phyloP scores from a whole-genome alignment of 2,888 invertebrate species.

The Augiades crinisus region DNA sequence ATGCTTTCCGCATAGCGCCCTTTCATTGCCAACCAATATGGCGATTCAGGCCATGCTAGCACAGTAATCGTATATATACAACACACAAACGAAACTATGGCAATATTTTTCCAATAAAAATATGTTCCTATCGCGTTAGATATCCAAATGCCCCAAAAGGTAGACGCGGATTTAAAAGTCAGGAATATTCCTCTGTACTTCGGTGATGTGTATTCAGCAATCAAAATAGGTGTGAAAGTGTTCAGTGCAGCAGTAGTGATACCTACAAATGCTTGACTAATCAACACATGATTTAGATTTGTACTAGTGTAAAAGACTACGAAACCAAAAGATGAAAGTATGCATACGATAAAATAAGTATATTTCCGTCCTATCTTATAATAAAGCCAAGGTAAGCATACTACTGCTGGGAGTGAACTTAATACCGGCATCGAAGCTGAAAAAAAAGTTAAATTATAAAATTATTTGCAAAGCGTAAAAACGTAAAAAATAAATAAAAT shows the following conservation, averaged over 20 bases:
- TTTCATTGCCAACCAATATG: conserved; percentile 46
- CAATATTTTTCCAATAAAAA: conserved; percentile 49
- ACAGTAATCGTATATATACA: conserved; percentile 36
- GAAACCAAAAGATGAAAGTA: conserved; percentile 39
- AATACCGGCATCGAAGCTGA: conserved; percentile 35
- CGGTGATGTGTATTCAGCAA: conserved; percentile 49
- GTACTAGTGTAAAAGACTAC: conserved; percentile 47
- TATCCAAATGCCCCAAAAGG: conserved; percentile 53
- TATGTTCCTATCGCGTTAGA: conserved; percentile 52
- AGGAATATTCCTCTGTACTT: conserved; percentile 50
- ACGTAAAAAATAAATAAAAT: too few species aligned
- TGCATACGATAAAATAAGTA: conserved; percentile 29
- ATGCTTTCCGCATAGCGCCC: conserved; percentile 39
- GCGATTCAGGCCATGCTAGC: conserved; percentile 45
- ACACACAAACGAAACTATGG: conserved; percentile 37
- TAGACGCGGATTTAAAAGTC: conserved; percentile 49
- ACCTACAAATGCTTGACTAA: conserved; percentile 47
- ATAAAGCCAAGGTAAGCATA: conserved; percentile 35
- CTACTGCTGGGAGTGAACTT: conserved; percentile 39
- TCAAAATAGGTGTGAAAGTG: conserved; percentile 46
- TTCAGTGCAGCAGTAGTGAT: conserved; percentile 44
- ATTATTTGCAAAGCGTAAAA: too few species aligned
- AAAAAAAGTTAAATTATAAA: too few species aligned
- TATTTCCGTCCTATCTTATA: conserved; percentile 39
- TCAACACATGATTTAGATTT: conserved; percentile 41